A percentile compares a stretch with the other conserved stretches of the same genome.
These are phyloP conservation scores for Hirtodrosophila confusa DNA, from an alignment of 2,888 invertebrate genomes.

Conservation along the genomic window DNA sequence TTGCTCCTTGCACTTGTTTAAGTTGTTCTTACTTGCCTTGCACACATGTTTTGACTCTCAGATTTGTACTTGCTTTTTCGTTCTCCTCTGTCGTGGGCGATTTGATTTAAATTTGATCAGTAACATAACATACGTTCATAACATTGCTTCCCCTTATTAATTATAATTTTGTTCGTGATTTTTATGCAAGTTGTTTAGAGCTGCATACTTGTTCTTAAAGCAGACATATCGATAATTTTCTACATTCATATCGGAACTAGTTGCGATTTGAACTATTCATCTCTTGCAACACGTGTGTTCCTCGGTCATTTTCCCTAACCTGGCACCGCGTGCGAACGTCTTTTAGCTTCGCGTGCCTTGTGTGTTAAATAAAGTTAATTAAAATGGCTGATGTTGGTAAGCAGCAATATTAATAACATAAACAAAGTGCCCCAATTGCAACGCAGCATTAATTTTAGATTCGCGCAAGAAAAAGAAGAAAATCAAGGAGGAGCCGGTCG, in stretches of 20 bases:
- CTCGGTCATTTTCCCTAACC: conserved; percentile 58
- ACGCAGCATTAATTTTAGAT: conserved; percentile 52
- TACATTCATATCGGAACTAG: conserved; percentile 9
- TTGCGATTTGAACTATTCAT: neutral
- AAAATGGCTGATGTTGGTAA: conserved; percentile 80
- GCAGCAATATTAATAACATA: conserved; percentile 27
- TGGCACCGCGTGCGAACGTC: conserved; percentile 55
- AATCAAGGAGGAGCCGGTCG: conserved; percentile 86
- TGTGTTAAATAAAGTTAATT: conserved; percentile 38
- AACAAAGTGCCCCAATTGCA: conserved; percentile 15
- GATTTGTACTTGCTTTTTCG: no score
- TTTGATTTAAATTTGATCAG: no score
- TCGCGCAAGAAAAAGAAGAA: conserved; percentile 88
- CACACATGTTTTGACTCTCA: no score
- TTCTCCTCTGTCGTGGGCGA: no score
- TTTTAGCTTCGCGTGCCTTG: conserved; percentile 7
- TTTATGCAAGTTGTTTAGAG: neutral
- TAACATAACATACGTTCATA: no score
- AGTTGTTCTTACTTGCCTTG: no score
- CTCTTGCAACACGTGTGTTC: conserved; percentile 54
- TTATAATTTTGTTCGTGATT: no score
- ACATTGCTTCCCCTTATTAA: no score
- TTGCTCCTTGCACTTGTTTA: no score
- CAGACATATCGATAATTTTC: conserved; percentile 9
- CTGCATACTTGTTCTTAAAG: neutral